Conservation (phyloP, 2,888 invertebrate species). For the Drosophila macrothrix region DNA sequence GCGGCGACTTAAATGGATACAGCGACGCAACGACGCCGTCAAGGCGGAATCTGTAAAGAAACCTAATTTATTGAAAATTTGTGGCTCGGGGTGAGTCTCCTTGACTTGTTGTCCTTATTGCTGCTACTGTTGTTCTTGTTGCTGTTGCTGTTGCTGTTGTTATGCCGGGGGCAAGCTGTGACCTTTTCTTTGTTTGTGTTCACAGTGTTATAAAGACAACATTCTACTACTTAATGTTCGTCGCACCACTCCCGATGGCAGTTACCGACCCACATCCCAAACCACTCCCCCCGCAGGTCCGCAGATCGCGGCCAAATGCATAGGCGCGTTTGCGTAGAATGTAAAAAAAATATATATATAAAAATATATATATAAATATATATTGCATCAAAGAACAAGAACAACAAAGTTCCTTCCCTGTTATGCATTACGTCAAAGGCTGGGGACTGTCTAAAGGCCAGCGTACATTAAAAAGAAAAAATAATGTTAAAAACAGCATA, state of each 20-base stretch:
- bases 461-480: slow-evolving; percentile 42
- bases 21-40: slow-evolving; percentile 40
- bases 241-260: slow-evolving; percentile 56
- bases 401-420: slow-evolving; percentile 32
- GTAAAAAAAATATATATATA: neutral
- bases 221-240: slow-evolving; percentile 79
- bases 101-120: slow-evolving; percentile 50
- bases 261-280: slow-evolving; percentile 21
- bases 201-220: slow-evolving; percentile 81
- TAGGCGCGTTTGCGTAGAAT: slow-evolving; percentile 27
- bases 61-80: slow-evolving; percentile 84
- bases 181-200: slow-evolving; percentile 74
- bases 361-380: slow-evolving; percentile 5
- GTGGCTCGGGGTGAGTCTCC: slow-evolving; percentile 74
- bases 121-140: slow-evolving; percentile 36
- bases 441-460: slow-evolving; percentile 55
- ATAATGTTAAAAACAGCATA: slow-evolving; percentile 46
- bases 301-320: slow-evolving; percentile 5
- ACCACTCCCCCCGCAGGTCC: neutral
- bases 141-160: slow-evolving; percentile 37
- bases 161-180: slow-evolving; percentile 71
- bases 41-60: slow-evolving; percentile 80
- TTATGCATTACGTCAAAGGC: neutral
- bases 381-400: slow-evolving; percentile 73
- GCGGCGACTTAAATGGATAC: slow-evolving; percentile 57